A percentile compares a stretch with the other conserved stretches of the same genome.
Conservation (phyloP, 2,888 invertebrate species). For the Trichogramma evanescens region DNA sequence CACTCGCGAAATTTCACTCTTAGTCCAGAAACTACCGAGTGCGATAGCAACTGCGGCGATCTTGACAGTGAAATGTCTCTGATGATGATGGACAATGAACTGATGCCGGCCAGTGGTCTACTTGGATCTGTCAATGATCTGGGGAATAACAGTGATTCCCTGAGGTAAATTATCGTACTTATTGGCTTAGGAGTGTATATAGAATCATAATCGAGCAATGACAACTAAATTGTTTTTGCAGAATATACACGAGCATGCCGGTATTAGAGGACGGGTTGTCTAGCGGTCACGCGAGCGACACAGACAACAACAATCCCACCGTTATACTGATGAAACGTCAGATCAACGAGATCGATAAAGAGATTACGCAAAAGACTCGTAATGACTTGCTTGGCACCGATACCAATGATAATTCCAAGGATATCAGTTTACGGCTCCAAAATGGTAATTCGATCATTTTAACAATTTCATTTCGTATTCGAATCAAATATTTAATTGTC, state of each 20-base stretch:
- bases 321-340: constrained; percentile 60
- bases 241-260: constrained; percentile 74
- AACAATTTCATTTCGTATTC: not conserved
- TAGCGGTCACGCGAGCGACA: constrained; percentile 88
- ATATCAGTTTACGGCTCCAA: constrained; percentile 30
- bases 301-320: constrained; percentile 81
- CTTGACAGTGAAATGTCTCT: constrained; percentile 78
- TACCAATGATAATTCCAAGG: constrained; percentile 35
- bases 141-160: constrained; percentile 58
- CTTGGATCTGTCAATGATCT: constrained; percentile 51
- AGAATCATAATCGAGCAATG: not conserved
- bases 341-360: constrained; percentile 66
- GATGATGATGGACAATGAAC: constrained; percentile 65
- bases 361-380: constrained; percentile 59
- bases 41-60: constrained; percentile 81
- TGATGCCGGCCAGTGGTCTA: constrained; percentile 42
- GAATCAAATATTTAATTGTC: not conserved
- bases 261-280: constrained; percentile 90
- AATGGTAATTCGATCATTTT: constrained; percentile 6
- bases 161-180: constrained; percentile 41
- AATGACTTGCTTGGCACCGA: constrained; percentile 41
- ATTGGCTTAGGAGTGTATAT: not conserved
- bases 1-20: constrained; percentile 80
- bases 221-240: constrained; percentile 11
- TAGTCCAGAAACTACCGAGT: constrained; percentile 88